These are phyloP conservation scores for Drosophila tanythrix DNA, from an alignment of 2,888 invertebrate genomes.

Conservation along the genomic window DNA sequence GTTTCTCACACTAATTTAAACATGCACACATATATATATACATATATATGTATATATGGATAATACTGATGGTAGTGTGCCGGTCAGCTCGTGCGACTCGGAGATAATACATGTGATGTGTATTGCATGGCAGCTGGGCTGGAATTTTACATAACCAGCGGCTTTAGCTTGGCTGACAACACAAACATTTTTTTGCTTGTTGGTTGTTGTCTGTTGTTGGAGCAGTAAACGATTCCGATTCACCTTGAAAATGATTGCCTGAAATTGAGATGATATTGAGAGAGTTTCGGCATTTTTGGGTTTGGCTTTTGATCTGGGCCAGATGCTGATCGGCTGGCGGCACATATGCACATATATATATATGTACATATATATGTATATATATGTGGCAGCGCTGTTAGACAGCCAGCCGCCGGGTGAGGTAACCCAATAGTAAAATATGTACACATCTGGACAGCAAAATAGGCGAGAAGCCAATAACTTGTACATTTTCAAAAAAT, in stretches of 20 bases:
- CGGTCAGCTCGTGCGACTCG: slow-evolving; percentile 26
- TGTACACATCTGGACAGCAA: not conserved
- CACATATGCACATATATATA: not conserved
- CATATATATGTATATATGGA: not conserved
- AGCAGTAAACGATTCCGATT: slow-evolving; percentile 44
- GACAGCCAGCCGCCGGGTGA: slow-evolving; percentile 33
- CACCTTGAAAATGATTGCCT: slow-evolving; percentile 67
- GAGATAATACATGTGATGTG: slow-evolving; percentile 32
- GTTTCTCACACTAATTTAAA: slow-evolving; percentile 50
- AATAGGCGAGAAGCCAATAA: not conserved
- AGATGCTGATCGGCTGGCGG: not conserved
- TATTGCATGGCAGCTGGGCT: slow-evolving; percentile 41
- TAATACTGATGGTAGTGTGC: slow-evolving; percentile 26
- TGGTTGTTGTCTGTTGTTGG: slow-evolving; percentile 11
- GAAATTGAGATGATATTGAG: slow-evolving; percentile 29
- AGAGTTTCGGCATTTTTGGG: slow-evolving; percentile 30
- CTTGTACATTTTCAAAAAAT: not conserved
- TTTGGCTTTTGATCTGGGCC: slow-evolving; percentile 13
- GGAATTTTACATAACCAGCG: slow-evolving; percentile 49
- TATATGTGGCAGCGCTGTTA: slow-evolving; percentile 40
- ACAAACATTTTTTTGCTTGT: slow-evolving; percentile 2
- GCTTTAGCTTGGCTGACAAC: slow-evolving; percentile 39
- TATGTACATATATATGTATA: not conserved
- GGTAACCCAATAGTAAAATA: slow-evolving; percentile 12
- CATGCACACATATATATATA: not conserved